A percentile compares a stretch with the other conserved stretches of the same genome.
Evolutionary conservation across 1,140 invertebrate species (phyloP).

Genomic region (Pseudomyrmex concolor): DNA sequence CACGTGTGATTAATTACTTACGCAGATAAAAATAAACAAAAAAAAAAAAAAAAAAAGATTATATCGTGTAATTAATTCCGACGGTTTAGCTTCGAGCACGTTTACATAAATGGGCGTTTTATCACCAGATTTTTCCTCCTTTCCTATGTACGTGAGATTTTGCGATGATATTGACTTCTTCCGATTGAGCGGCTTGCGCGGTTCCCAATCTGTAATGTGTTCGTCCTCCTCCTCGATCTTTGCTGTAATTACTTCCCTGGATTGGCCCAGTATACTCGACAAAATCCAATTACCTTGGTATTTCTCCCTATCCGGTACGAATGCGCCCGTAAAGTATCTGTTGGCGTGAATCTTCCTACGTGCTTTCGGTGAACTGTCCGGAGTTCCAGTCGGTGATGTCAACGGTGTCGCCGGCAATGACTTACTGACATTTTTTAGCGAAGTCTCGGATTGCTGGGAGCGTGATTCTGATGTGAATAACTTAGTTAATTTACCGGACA

Average conservation of each 20-base stretch:
- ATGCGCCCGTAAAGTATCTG: conserved; percentile 85
- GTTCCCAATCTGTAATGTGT: conserved; percentile 57
- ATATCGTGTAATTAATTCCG: conserved; percentile 84
- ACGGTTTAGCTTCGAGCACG: conserved; percentile 87
- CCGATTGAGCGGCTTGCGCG: conserved; percentile 72
- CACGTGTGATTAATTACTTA: conserved; percentile 7
- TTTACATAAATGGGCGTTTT: conserved; percentile 58
- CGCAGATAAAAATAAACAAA: conserved; percentile 3
- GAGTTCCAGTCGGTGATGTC: conserved; percentile 87
- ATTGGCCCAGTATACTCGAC: conserved; percentile 83
- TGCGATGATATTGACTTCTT: conserved; percentile 84
- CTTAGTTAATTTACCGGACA: conserved; percentile 84
- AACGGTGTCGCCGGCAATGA: conserved; percentile 89
- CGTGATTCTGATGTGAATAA: conserved; percentile 57
- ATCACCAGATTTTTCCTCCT: conserved; percentile 77
- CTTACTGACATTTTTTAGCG: conserved; percentile 85
- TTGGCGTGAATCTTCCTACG: conserved; percentile 79
- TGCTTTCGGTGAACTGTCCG: conserved; percentile 84
- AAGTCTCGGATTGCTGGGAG: conserved; percentile 53
- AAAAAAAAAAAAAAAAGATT: too few relatives aligned
- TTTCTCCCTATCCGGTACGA: conserved; percentile 81
- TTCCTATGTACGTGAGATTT: conserved; percentile 84
- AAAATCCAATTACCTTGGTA: conserved; percentile 86
- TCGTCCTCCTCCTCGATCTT: conserved; percentile 82
- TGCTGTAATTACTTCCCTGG: conserved; percentile 76